Conservation (phyloP, 2,113 vertebrate genomes). For the Dipodomys merriami region DNA sequence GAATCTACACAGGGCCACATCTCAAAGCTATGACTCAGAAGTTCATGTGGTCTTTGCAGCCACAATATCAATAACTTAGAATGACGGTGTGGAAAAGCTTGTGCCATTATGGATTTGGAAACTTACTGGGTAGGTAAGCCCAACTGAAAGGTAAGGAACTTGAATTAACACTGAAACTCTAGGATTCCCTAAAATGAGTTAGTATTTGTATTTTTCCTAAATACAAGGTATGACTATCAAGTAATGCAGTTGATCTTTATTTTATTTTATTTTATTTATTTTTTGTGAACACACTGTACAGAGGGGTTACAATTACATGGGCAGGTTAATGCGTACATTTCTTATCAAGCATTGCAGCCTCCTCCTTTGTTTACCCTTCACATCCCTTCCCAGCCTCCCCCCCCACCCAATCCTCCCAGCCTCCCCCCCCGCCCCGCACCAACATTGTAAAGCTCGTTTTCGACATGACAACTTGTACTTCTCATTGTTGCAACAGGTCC, state of each 20-base stretch:
- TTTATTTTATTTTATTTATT: too few relatives aligned
- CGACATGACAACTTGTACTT: too few relatives aligned
- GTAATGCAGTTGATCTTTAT: not conserved
- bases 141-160: not conserved
- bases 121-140: not conserved
- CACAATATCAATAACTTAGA: not conserved
- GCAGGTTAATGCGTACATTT: too few relatives aligned
- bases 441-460: too few relatives aligned
- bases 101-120: not conserved
- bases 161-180: not conserved
- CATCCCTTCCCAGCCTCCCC: too few relatives aligned
- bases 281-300: too few relatives aligned
- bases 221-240: conserved; percentile 25
- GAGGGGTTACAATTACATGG: too few relatives aligned
- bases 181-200: not conserved
- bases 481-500: too few relatives aligned
- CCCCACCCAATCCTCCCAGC: too few relatives aligned
- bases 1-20: not conserved
- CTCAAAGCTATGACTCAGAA: not conserved
- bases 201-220: conserved; percentile 30
- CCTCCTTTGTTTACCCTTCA: too few relatives aligned
- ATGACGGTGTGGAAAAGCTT: not conserved
- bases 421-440: too few relatives aligned
- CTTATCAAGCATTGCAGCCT: too few relatives aligned
- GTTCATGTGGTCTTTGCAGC: not conserved